Evolutionary conservation across 2,113 vertebrate species (phyloP).

Genomic region (Cottus gobio): DNA sequence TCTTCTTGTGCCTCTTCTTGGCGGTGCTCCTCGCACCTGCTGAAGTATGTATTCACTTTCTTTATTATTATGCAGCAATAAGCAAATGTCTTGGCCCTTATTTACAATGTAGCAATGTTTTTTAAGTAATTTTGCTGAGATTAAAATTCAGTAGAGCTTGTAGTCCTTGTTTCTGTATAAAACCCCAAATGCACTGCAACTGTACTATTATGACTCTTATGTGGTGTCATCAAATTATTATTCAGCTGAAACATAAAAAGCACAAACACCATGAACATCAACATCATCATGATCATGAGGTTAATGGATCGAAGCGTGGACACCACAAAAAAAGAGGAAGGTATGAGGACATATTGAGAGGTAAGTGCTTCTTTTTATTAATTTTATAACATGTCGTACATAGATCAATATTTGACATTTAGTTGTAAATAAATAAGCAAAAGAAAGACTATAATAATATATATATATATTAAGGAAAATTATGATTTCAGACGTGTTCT

Average conservation of each 20-base stretch:
- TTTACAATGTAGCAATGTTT: slow-evolving; percentile 28
- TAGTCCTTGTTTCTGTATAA: neutral
- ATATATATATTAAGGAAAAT: neutral
- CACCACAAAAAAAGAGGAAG: neutral
- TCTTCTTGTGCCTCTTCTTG: slow-evolving; percentile 72
- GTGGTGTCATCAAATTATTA: neutral
- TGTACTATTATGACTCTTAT: neutral
- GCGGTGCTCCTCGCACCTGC: slow-evolving; percentile 71
- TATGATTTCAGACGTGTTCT: slow-evolving; percentile 54
- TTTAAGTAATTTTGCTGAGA: neutral
- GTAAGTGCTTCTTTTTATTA: slow-evolving; percentile 44
- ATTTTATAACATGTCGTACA: neutral
- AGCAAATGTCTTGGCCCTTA: neutral
- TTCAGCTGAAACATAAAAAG: slow-evolving; percentile 60
- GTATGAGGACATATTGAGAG: slow-evolving; percentile 46
- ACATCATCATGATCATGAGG: neutral
- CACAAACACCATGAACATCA: slow-evolving; percentile 9
- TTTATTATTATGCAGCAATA: slow-evolving; percentile 5
- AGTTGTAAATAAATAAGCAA: neutral
- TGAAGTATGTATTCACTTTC: slow-evolving; percentile 71
- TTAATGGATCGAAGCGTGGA: neutral
- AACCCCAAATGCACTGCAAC: neutral
- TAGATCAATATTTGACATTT: neutral
- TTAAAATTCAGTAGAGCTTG: slow-evolving; percentile 20
- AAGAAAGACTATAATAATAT: neutral